A percentile compares a stretch with the other conserved stretches of the same genome.
Conservation (phyloP, 2,113 vertebrate species). For the Nerophis lumbriciformis region DNA sequence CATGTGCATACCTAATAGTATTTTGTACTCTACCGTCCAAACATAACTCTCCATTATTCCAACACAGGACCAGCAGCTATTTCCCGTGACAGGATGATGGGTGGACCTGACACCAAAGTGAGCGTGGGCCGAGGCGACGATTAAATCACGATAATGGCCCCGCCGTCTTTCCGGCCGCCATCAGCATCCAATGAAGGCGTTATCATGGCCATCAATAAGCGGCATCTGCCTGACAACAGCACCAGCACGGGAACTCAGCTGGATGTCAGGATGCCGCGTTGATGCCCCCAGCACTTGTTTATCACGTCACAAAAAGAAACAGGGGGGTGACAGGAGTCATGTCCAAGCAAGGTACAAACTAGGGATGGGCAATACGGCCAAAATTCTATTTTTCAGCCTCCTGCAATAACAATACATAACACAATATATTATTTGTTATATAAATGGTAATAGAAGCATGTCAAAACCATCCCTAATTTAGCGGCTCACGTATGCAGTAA, state of each 20-base stretch:
- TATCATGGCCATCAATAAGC: constrained; percentile 57
- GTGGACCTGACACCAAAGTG: constrained; percentile 59
- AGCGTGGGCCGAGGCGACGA: constrained; percentile 38
- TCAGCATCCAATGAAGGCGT: constrained; percentile 45
- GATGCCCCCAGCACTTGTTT: not conserved
- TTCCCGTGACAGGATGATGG: constrained; percentile 65
- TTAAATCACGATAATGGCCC: constrained; percentile 66
- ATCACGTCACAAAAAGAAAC: not conserved
- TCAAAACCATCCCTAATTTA: too few species aligned
- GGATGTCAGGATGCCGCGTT: constrained; percentile 8
- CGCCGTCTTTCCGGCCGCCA: constrained; percentile 48
- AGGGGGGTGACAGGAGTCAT: not conserved
- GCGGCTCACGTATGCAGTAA: too few species aligned
- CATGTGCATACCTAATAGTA: constrained; percentile 36
- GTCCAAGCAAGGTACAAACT: too few species aligned
- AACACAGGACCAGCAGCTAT: constrained; percentile 53
- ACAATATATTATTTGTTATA: too few species aligned
- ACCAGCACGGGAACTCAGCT: constrained; percentile 21
- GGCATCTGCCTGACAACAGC: constrained; percentile 61
- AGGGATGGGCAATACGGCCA: too few species aligned
- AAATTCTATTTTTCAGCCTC: not conserved
- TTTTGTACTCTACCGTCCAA: constrained; percentile 36
- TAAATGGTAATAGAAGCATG: too few species aligned
- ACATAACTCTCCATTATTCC: constrained; percentile 57
- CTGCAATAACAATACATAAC: not conserved